Evolutionary conservation across 1,140 invertebrate genomes (phyloP).

Genomic region (Aplysia californica): DNA sequence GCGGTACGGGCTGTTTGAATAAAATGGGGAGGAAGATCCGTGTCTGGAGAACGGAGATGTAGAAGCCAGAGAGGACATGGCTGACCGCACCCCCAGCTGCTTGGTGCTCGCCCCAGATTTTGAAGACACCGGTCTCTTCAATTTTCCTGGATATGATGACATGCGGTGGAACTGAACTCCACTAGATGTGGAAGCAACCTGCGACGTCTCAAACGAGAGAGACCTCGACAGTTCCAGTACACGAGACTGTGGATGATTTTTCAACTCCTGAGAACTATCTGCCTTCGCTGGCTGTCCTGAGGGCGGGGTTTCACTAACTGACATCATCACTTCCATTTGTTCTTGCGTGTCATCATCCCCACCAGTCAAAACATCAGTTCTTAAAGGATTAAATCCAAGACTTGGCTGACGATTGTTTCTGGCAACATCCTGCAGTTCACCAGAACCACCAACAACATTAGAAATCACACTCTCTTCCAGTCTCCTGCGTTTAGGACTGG

Average conservation of each 20-base stretch:
- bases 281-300: neutral
- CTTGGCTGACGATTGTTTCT: neutral
- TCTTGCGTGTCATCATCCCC: neutral
- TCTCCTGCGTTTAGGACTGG: constrained; percentile 4
- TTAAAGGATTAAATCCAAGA: neutral
- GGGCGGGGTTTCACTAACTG: neutral
- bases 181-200: neutral
- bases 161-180: neutral
- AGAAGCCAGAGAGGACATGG: neutral
- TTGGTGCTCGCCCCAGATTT: neutral
- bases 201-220: no score
- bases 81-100: neutral
- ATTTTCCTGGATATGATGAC: constrained; percentile 3
- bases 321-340: neutral
- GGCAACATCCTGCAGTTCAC: neutral
- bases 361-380: no score
- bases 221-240: neutral
- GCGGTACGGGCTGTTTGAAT: constrained; percentile 3
- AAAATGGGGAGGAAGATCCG: neutral
- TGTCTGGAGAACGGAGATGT: neutral
- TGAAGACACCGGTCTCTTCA: neutral
- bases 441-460: neutral
- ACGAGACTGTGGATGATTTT: neutral
- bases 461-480: neutral
- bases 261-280: neutral